Evolutionary conservation across 2,113 vertebrate species (phyloP), one percentile per base, ranked within the genome.

Genomic region (Cynocephalus volans): DNA sequence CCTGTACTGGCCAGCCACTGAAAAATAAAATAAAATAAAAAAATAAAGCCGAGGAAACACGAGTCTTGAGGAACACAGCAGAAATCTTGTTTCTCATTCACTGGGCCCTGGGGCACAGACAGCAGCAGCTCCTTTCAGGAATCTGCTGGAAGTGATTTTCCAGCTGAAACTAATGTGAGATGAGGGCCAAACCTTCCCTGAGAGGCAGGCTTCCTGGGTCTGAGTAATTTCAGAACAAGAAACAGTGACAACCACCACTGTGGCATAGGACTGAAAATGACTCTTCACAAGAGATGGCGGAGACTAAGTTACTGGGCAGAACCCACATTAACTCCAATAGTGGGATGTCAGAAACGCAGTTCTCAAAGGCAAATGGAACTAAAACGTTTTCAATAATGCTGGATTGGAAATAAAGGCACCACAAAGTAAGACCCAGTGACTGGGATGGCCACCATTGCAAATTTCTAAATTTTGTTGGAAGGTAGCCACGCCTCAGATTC

Each of bases 381-480:
- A 75, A 45, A 14, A 60, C 79, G 28, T 84, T 88, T 95, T 93
- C 48, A 76, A 12, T 56, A 41, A 41, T 21, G 24, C 28, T 48
- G 19, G 23, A 33, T 36, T 76, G 36, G 73, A 92, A 70, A n/a
- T 45, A 52, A 60, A 88, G 45, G 10, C 19, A 65, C 28, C 9
- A 48, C 62, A 65, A 79, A 58, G 48, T 67, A 83, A 94, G 33
- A 62, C 8, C 14, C 33, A 72, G 4, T 50, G 48, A 65, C 48
- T 70, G 28, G 67, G 23, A 70, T 17, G 23, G 52, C 31, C 26
- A 65, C 24, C 15, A 13, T 0, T 17, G 3, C 17, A 64, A 58
- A 88, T 75, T n/a, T 88, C 77, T 75, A 72, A 69, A n/a, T 62
- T 87, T 87, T 95, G 11, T 88, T 67, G 56, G 56, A 72, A 41